These are phyloP conservation scores for Sisyra terminalis DNA, from an alignment of 2,888 invertebrate species.

Conservation along the genomic window DNA sequence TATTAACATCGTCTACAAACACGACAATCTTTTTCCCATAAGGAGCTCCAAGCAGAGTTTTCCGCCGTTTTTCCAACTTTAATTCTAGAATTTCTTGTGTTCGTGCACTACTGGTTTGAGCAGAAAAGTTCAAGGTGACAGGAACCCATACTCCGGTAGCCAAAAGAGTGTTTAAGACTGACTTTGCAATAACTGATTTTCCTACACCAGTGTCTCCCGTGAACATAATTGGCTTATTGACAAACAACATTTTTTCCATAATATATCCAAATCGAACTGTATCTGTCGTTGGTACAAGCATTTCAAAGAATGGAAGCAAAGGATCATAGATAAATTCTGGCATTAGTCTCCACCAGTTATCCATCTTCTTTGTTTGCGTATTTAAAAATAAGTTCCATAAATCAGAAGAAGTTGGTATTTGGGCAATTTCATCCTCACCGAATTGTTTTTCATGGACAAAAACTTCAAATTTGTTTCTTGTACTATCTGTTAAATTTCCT, in stretches of 20 bases:
- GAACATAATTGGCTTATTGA: constrained; percentile 63
- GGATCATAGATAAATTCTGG: constrained; percentile 55
- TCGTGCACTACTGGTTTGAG: constrained; percentile 71
- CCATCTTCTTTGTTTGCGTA: constrained; percentile 47
- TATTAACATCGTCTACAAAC: constrained; percentile 85
- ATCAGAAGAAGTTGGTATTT: constrained; percentile 49
- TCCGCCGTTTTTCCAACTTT: constrained; percentile 68
- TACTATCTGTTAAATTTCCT: constrained; percentile 60
- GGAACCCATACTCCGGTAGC: constrained; percentile 47
- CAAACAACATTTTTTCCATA: constrained; percentile 54
- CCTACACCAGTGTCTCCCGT: constrained; percentile 90
- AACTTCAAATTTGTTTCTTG: constrained; percentile 52
- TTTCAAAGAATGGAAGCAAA: constrained; percentile 67
- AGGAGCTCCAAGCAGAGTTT: constrained; percentile 66
- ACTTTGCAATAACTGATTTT: constrained; percentile 72
- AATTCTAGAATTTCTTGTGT: constrained; percentile 78
- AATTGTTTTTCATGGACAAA: constrained; percentile 51
- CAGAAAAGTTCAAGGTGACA: constrained; percentile 73
- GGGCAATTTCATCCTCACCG: constrained; percentile 36
- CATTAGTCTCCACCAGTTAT: constrained; percentile 64
- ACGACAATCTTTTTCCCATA: constrained; percentile 65
- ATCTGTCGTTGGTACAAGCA: constrained; percentile 80
- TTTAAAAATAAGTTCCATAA: constrained; percentile 68
- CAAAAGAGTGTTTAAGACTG: constrained; percentile 48
- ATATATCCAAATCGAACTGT: constrained; percentile 75